Evolutionary conservation across 2,113 vertebrate genomes (phyloP).

Genomic region (Paradisaea rubra): DNA sequence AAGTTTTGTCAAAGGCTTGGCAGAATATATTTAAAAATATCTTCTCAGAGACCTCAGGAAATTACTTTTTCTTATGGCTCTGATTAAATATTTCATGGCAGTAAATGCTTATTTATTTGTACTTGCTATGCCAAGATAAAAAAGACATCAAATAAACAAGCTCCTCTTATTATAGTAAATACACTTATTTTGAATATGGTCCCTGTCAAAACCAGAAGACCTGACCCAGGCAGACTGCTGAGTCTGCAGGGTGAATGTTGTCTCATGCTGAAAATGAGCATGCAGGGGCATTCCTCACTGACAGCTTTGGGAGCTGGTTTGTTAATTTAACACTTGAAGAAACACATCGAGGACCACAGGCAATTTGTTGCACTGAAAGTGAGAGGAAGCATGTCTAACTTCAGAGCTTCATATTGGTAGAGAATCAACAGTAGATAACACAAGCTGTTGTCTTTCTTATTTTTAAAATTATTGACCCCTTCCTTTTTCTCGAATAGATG

Average conservation of each 20-base stretch:
- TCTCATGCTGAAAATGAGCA: not conserved
- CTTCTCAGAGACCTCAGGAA: not conserved
- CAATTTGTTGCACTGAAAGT: not conserved
- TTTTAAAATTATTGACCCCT: not conserved
- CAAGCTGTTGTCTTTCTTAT: not conserved
- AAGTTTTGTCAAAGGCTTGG: not conserved
- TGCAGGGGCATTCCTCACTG: not conserved
- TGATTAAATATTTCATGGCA: constrained; percentile 36
- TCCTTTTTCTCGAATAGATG: not conserved
- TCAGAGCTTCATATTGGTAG: not conserved
- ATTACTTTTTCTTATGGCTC: constrained; percentile 16
- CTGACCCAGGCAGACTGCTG: not conserved
- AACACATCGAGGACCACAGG: not conserved
- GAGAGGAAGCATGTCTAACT: not conserved
- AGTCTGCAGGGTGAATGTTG: not conserved
- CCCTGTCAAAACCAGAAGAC: not conserved
- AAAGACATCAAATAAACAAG: not conserved
- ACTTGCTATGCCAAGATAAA: not conserved
- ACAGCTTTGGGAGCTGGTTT: not conserved
- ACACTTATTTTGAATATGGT: not conserved
- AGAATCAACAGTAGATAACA: not conserved
- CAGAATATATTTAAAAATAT: constrained; percentile 1
- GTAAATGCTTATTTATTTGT: constrained; percentile 17
- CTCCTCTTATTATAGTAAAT: not conserved
- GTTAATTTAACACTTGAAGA: constrained; percentile 35